Percentiles rank a stretch among this genome's conserved stretches.
Evolutionary conservation across 1,140 invertebrate genomes (phyloP).

Genomic region (Listronotus bonariensis): DNA sequence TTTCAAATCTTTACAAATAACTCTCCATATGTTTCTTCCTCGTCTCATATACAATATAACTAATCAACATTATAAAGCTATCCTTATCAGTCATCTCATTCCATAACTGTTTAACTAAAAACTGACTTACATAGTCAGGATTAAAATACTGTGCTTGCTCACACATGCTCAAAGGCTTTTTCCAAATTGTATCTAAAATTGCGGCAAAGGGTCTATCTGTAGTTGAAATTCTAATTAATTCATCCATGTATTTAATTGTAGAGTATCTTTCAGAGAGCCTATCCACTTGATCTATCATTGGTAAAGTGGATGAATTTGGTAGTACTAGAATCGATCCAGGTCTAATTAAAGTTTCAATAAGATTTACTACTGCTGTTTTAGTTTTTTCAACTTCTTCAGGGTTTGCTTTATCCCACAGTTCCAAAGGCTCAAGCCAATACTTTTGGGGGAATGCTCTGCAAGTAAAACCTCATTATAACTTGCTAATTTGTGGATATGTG

Average conservation of each 20-base stretch:
- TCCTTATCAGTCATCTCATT: slow-evolving; percentile 22
- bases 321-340: slow-evolving; percentile 19
- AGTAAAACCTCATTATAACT: too few relatives aligned
- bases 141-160: slow-evolving; percentile 30
- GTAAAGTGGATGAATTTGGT: slow-evolving; percentile 12
- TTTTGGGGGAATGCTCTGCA: slow-evolving; percentile 29
- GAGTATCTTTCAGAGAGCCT: slow-evolving; percentile 1
- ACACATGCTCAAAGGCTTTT: slow-evolving; percentile 17
- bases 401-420: slow-evolving; percentile 11
- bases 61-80: slow-evolving; percentile 30
- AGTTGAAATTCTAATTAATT: not conserved
- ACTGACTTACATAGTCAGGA: slow-evolving; percentile 29
- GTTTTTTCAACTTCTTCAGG: slow-evolving; percentile 14
- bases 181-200: slow-evolving; percentile 31
- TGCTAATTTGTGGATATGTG: too few relatives aligned
- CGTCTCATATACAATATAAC: slow-evolving; percentile 23
- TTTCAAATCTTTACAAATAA: slow-evolving; percentile 14
- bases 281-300: not conserved
- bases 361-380: slow-evolving; percentile 3
- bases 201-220: slow-evolving; percentile 1
- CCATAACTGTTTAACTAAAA: slow-evolving; percentile 21
- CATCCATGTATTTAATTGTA: slow-evolving; percentile 15
- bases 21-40: slow-evolving; percentile 21
- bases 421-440: slow-evolving; percentile 25
- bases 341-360: slow-evolving; percentile 13